These are phyloP conservation scores for Nemopilema nomurai DNA, from an alignment of 30 jellyfish, hydroid and myxozoan genomes.

Conservation along the genomic window DNA sequence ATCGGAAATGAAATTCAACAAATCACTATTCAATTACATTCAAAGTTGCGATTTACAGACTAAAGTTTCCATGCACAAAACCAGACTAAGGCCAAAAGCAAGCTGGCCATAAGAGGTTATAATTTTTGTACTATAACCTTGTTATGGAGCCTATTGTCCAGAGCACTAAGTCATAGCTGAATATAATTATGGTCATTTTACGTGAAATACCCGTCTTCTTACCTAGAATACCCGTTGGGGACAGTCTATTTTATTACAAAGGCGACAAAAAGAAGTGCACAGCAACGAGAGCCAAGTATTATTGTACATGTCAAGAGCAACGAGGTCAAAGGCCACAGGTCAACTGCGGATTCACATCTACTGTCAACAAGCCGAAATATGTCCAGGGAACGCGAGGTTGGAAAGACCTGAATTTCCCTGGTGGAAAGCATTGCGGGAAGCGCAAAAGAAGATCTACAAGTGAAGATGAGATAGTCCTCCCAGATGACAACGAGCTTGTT, in stretches of 20 bases:
- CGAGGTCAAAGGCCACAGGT: slow-evolving; percentile 37
- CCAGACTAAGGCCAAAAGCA: no score
- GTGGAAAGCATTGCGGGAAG: slow-evolving; percentile 75
- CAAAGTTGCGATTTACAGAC: no score
- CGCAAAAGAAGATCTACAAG: slow-evolving; percentile 58
- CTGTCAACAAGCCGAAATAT: slow-evolving; percentile 68
- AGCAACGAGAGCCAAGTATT: slow-evolving; percentile 58
- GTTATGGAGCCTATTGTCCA: no score
- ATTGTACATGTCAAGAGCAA: slow-evolving; percentile 70
- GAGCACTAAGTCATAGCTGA: no score
- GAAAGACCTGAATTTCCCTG: slow-evolving; percentile 84
- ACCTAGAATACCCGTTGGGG: slow-evolving; percentile 37
- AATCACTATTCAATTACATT: no score
- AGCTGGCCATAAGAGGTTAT: no score
- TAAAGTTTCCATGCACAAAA: no score
- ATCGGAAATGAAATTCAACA: no score
- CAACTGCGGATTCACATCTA: slow-evolving; percentile 57
- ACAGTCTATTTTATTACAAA: slow-evolving; percentile 74
- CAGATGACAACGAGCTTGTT: slow-evolving; percentile 64
- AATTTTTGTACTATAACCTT: no score
- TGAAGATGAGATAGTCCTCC: slow-evolving; percentile 55
- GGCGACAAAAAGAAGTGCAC: slow-evolving; percentile 61
- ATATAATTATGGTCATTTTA: no score
- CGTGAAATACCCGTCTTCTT: neutral
- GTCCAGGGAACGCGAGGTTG: slow-evolving; percentile 56